Conservation (phyloP, 2,797 vertebrate species). For the Scomberomorus guttatus region DNA sequence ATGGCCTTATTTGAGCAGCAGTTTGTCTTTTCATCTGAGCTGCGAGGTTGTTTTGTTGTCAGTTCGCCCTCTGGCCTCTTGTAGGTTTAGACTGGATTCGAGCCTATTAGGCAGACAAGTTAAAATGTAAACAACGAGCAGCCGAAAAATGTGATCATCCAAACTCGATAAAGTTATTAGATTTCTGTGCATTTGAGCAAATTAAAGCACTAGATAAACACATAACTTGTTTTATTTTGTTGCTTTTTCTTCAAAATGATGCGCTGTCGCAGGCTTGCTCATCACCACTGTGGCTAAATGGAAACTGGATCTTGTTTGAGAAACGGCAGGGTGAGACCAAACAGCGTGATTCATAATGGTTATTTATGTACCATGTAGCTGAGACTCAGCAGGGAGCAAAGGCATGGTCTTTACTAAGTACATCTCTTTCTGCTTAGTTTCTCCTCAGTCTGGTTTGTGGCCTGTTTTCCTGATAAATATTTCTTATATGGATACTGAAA, state of each 20-base stretch:
- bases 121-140: slow-evolving; percentile 49
- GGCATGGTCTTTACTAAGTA: slow-evolving; percentile 80
- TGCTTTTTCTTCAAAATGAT: slow-evolving; percentile 46
- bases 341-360: slow-evolving; percentile 85
- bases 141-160: slow-evolving; percentile 12
- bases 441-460: slow-evolving; percentile 53
- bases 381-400: slow-evolving; percentile 79
- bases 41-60: slow-evolving; percentile 54
- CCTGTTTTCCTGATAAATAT: slow-evolving; percentile 67
- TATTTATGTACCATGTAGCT: slow-evolving; percentile 85
- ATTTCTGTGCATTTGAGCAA: slow-evolving; percentile 13
- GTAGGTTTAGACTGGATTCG: slow-evolving; percentile 46
- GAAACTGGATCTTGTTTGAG: slow-evolving; percentile 83
- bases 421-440: slow-evolving; percentile 72
- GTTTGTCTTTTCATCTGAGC: slow-evolving; percentile 60
- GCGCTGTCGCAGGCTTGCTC: slow-evolving; percentile 49
- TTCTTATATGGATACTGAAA: slow-evolving; percentile 57
- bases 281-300: slow-evolving; percentile 78
- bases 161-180: slow-evolving; percentile 4
- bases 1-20: slow-evolving; percentile 59
- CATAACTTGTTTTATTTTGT: slow-evolving; percentile 48
- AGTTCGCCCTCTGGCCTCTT: slow-evolving; percentile 56
- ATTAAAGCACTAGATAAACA: slow-evolving; percentile 48
- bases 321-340: slow-evolving; percentile 80
- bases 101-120: slow-evolving; percentile 59